A percentile compares a stretch with the other conserved stretches of the same genome.
These are phyloP conservation scores for Egretta garzetta DNA, from an alignment of 2,113 vertebrate species.

Conservation along the genomic window DNA sequence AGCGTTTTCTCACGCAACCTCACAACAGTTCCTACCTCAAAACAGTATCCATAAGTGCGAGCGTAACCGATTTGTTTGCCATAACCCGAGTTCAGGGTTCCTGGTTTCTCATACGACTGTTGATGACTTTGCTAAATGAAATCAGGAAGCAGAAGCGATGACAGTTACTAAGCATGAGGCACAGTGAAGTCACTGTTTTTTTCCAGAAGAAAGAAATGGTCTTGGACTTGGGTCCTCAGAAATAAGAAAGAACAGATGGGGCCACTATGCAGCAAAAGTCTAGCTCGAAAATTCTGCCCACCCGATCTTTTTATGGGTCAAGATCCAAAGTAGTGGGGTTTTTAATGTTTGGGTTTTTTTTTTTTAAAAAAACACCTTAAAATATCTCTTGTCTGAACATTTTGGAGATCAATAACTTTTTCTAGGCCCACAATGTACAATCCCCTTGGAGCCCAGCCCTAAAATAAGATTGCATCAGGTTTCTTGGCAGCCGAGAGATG, in stretches of 20 bases:
- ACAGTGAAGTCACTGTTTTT: not conserved
- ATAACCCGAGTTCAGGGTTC: not conserved
- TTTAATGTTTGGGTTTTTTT: not conserved
- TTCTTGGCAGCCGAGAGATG: not conserved
- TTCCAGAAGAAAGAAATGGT: not conserved
- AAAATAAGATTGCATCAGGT: not conserved
- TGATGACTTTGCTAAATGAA: slow-evolving; percentile 9
- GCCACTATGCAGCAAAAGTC: not conserved
- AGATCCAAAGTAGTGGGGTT: not conserved
- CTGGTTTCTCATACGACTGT: not conserved
- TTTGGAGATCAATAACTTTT: not conserved
- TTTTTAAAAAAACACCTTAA: not conserved
- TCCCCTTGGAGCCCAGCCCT: not conserved
- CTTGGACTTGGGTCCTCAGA: not conserved
- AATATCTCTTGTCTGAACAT: not conserved
- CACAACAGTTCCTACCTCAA: not conserved
- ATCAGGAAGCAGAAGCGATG: not conserved
- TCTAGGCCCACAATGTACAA: not conserved
- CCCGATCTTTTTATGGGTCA: not conserved
- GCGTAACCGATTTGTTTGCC: not conserved
- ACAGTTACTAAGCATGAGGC: not conserved
- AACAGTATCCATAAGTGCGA: not conserved
- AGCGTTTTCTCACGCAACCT: not conserved
- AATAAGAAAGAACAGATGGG: not conserved
- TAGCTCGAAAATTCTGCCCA: not conserved